These are phyloP conservation scores for Ypsolopha sequella DNA, from an alignment of 2,888 invertebrate species.

Conservation along the genomic window DNA sequence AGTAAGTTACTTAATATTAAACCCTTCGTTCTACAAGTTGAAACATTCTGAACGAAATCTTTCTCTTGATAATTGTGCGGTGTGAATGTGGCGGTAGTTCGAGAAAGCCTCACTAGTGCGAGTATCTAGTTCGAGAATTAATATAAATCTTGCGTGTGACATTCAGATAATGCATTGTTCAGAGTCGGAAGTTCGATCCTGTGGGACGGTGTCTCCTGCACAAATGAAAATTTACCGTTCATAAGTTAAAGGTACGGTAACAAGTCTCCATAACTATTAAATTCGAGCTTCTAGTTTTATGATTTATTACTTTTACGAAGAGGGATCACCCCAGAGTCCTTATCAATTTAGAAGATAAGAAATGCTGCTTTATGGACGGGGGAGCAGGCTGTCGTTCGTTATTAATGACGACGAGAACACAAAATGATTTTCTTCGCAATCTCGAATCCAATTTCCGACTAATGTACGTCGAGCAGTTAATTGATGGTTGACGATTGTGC, in stretches of 20 bases:
- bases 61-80: too few species aligned
- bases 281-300: not conserved
- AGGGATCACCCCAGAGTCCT: not conserved
- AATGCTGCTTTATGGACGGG: constrained; percentile 10
- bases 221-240: constrained; percentile 1
- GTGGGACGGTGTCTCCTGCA: not conserved
- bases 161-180: not conserved
- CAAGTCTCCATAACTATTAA: constrained; percentile 1
- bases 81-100: too few species aligned
- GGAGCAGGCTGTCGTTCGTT: constrained; percentile 11
- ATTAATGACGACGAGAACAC: constrained; percentile 11
- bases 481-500: constrained; percentile 57
- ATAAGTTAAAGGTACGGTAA: not conserved
- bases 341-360: constrained; percentile 1
- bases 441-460: constrained; percentile 26
- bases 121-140: too few species aligned
- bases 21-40: too few species aligned
- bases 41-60: too few species aligned
- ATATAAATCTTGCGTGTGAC: too few species aligned
- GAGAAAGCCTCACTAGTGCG: too few species aligned
- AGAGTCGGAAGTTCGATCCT: not conserved
- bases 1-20: too few species aligned
- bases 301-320: not conserved
- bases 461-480: constrained; percentile 34
- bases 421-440: constrained; percentile 20